Conservation (phyloP, 1,140 invertebrate species). For the Neoseiulus cucumeris region DNA sequence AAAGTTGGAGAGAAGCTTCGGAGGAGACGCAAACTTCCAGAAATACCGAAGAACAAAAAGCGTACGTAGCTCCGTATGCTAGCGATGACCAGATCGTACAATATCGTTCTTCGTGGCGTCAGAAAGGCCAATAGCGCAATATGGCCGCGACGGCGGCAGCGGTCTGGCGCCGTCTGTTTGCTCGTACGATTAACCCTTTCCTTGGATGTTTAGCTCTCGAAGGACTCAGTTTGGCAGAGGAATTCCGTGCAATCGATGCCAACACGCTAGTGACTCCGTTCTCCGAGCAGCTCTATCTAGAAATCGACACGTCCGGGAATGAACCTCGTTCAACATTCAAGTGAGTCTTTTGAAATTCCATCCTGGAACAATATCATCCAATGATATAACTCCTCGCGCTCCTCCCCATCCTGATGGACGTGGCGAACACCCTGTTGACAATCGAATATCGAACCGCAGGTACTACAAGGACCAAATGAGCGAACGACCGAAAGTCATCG, state of each 20-base stretch:
- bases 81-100: too few species aligned
- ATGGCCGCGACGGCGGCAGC: too few species aligned
- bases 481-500: too few species aligned
- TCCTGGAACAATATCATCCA: not conserved
- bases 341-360: not conserved
- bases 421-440: too few species aligned
- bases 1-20: not conserved
- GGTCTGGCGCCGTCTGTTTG: too few species aligned
- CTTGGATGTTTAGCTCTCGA: not conserved
- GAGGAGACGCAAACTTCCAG: not conserved
- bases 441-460: too few species aligned
- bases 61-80: not conserved
- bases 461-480: not conserved
- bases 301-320: conserved; percentile 1
- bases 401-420: too few species aligned
- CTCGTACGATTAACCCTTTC: too few species aligned
- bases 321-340: not conserved
- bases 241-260: not conserved
- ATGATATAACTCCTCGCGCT: not conserved
- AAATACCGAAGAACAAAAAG: not conserved
- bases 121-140: too few species aligned
- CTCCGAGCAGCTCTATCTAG: not conserved
- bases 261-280: conserved; percentile 1
- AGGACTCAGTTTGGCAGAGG: not conserved
- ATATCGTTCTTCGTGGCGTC: too few species aligned